Conservation (phyloP, 2,888 invertebrate genomes). For the Notodonta dromedarius region DNA sequence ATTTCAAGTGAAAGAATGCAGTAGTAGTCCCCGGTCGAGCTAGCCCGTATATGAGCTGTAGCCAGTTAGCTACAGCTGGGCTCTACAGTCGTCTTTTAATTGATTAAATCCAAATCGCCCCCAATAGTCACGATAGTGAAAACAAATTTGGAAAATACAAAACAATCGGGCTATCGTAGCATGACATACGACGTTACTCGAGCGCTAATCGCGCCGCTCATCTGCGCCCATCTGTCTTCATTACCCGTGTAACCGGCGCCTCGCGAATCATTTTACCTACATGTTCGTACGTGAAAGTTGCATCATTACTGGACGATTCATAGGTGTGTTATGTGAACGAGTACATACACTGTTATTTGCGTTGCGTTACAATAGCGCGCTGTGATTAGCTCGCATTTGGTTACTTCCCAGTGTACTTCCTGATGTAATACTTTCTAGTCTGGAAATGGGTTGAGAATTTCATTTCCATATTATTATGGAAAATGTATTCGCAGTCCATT, state of each 20-base stretch:
- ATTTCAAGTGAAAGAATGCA: no score
- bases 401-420: neutral
- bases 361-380: conserved; percentile 23
- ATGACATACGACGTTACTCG: conserved; percentile 54
- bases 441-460: neutral
- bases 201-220: conserved; percentile 61
- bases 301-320: conserved; percentile 63
- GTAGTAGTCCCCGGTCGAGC: no score
- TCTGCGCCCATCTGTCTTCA: conserved; percentile 77
- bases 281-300: conserved; percentile 73
- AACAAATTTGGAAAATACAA: neutral
- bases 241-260: conserved; percentile 70
- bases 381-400: neutral
- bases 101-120: neutral
- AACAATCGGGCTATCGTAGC: conserved; percentile 7
- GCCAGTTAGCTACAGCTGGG: no score
- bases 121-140: neutral
- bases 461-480: no score
- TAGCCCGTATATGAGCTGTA: no score
- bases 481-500: no score
- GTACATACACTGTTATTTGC: conserved; percentile 32
- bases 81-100: no score
- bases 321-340: conserved; percentile 37
- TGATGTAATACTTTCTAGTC: neutral
- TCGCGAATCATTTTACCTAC: conserved; percentile 72